phyloP scores from a whole-genome alignment of 2,113 vertebrate species.

The Platichthys stellatus region DNA sequence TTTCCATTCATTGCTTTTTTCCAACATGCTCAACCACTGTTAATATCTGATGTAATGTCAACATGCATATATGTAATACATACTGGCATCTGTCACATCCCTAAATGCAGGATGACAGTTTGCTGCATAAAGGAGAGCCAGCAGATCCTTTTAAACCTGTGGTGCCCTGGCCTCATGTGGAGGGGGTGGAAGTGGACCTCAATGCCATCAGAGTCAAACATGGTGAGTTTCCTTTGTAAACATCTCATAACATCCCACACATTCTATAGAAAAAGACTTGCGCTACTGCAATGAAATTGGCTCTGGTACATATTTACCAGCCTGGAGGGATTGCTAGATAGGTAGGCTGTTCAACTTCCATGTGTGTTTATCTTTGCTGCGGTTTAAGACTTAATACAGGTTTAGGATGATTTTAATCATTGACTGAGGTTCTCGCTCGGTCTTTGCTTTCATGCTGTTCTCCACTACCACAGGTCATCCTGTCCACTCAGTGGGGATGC shows the following conservation, averaged over 20 bases:
- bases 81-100: background rate
- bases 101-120: conserved; percentile 81
- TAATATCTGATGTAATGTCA: background rate
- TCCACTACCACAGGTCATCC: too few relatives aligned
- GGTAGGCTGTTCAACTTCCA: too few relatives aligned
- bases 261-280: background rate
- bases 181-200: conserved; percentile 97
- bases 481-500: too few relatives aligned
- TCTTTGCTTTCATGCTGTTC: too few relatives aligned
- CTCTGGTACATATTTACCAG: background rate
- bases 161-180: conserved; percentile 97
- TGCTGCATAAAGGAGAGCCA: conserved; percentile 77
- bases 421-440: background rate
- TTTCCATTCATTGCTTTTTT: background rate
- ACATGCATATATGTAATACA: background rate
- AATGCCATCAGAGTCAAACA: conserved; percentile 87
- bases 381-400: too few relatives aligned
- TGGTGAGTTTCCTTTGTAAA: conserved; percentile 37
- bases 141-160: conserved; percentile 91
- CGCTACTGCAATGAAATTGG: background rate
- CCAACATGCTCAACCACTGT: background rate
- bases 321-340: too few relatives aligned
- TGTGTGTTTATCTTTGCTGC: too few relatives aligned
- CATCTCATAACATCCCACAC: background rate
- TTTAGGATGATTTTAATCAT: background rate